Evolutionary conservation across 2,888 invertebrate species (phyloP).

Genomic region (Synergus itoensis): DNA sequence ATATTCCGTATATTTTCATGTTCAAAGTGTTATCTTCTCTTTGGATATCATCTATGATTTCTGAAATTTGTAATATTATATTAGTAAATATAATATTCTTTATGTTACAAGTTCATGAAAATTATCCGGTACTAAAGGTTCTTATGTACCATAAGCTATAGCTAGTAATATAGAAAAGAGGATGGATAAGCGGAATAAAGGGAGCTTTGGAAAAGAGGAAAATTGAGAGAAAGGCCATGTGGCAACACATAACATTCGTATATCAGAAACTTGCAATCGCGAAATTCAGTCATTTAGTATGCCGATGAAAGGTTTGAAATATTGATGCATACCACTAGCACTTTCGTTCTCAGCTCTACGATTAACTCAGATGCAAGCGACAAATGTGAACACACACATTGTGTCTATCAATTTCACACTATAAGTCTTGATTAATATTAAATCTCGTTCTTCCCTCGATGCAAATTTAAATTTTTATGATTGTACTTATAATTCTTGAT

Average conservation of each 20-base stretch:
- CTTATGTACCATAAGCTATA: conserved; percentile 34
- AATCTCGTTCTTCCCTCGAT: background rate
- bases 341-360: background rate
- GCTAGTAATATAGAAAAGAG: background rate
- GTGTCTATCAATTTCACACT: conserved; percentile 1
- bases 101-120: background rate
- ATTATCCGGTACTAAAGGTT: background rate
- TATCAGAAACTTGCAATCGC: conserved; percentile 49
- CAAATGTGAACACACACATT: conserved; percentile 3
- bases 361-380: background rate
- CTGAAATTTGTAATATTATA: background rate
- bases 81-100: background rate
- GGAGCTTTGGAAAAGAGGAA: conserved; percentile 49
- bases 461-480: background rate
- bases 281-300: conserved; percentile 49
- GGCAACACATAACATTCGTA: conserved; percentile 60
- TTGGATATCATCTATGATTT: background rate
- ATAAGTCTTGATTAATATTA: background rate
- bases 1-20: background rate
- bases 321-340: conserved; percentile 44
- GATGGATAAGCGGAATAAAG: conserved; percentile 45
- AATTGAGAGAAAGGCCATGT: conserved; percentile 51
- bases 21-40: background rate
- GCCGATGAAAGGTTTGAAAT: conserved; percentile 48
- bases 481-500: background rate